phyloP scores from a whole-genome alignment of 1,140 invertebrate genomes.

The Hypothenemus hampei region DNA sequence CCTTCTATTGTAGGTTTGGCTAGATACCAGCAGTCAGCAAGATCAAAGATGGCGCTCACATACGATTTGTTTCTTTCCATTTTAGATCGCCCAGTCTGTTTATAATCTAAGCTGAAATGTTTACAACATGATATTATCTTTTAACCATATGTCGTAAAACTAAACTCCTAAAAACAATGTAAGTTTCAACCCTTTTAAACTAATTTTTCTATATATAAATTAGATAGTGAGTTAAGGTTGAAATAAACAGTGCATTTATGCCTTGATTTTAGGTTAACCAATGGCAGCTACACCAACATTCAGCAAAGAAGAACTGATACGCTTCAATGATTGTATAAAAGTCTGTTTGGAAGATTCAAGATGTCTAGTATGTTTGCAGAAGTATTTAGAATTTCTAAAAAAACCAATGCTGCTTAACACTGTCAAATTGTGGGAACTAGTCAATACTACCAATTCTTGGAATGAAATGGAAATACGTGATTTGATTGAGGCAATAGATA shows the following conservation, averaged over 20 bases:
- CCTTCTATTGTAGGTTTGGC: too few species aligned
- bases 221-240: too few species aligned
- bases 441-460: constrained; percentile 10
- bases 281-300: constrained; percentile 21
- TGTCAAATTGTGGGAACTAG: constrained; percentile 19
- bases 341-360: constrained; percentile 17
- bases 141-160: neutral
- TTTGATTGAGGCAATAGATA: constrained; percentile 28
- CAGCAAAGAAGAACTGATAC: constrained; percentile 15
- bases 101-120: neutral
- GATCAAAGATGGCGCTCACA: too few species aligned
- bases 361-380: constrained; percentile 15
- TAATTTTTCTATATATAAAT: neutral
- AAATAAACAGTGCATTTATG: too few species aligned
- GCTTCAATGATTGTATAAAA: constrained; percentile 21
- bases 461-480: constrained; percentile 18
- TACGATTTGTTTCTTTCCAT: too few species aligned
- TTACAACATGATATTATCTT: neutral
- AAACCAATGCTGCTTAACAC: constrained; percentile 5
- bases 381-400: constrained; percentile 6
- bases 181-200: neutral
- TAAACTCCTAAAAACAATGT: neutral
- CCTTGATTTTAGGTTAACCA: constrained; percentile 14
- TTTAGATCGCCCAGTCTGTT: neutral
- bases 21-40: too few species aligned